phyloP scores from a whole-genome alignment of 2,797 vertebrate genomes.

The Pampus argenteus region DNA sequence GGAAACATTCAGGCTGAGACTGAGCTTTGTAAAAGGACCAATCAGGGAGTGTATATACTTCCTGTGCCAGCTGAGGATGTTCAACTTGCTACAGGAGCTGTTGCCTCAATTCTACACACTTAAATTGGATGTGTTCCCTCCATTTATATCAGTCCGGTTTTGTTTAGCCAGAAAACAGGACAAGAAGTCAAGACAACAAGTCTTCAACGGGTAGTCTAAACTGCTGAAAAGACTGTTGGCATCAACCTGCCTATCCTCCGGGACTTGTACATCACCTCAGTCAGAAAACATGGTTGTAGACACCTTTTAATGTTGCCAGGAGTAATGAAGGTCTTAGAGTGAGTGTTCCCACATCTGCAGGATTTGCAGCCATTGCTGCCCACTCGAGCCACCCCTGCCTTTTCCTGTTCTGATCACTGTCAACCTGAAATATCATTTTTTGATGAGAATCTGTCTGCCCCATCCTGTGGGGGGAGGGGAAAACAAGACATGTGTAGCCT shows the following conservation, averaged over 20 bases:
- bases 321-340: constrained; percentile 22
- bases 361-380: constrained; percentile 20
- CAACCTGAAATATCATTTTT: not conserved
- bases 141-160: constrained; percentile 3
- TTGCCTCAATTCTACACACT: not conserved
- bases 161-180: constrained; percentile 3
- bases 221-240: not conserved
- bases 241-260: not conserved
- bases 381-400: not conserved
- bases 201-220: not conserved
- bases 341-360: constrained; percentile 5
- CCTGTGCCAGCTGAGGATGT: constrained; percentile 2
- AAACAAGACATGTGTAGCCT: constrained; percentile 43
- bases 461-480: constrained; percentile 25
- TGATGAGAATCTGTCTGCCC: constrained; percentile 4
- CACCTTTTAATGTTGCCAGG: not conserved
- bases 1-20: constrained; percentile 7
- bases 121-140: not conserved
- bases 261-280: not conserved
- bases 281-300: constrained; percentile 12
- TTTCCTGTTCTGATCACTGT: constrained; percentile 1
- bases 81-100: not conserved
- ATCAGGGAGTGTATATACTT: constrained; percentile 7
- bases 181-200: no score
- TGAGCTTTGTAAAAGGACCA: constrained; percentile 5